Evolutionary conservation across 2,113 vertebrate species (phyloP), one percentile per base, ranked within the genome.

Genomic region (Thunnus thynnus): DNA sequence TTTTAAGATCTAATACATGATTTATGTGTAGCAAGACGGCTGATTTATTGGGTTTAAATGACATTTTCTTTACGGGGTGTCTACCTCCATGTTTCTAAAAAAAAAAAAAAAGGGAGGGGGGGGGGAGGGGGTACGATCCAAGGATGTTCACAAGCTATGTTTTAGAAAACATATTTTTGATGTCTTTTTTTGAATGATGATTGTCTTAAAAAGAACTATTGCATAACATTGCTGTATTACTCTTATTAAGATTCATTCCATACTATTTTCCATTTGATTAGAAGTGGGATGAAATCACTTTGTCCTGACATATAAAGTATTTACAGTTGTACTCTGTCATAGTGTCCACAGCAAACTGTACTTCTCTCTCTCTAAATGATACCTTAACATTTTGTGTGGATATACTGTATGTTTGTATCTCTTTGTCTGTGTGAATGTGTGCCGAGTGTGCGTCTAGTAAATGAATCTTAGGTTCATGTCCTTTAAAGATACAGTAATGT

Each of bases 141-240:
- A 81, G 36, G 83, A 84, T 65, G 74, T 85, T 74, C 78, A 89
- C 81, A 81, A 70, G 81, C 80, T 89, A 72, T 78, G 70, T 88
- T 84, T 86, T 82, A 77, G 74, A 90, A 88, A 87, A 79, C 82
- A 90, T 88, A 92, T 93, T 93, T 93, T 93, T 88, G 72, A 91
- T 91, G 90, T 91, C 79, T 92, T 86, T 87, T 91, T 89, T 88
- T 67, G 56, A 76, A 86, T 68, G 36, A 78, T 60, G 83, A 89
- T 88, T 81, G 86, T 89, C 74, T 88, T 84, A 80, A 68, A 84
- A 78, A 72, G 36, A 89, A 88, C 69, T 80, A 50, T 85, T 46
- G 87, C 76, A 76, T 83, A 47, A 85, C 72, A 88, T 92, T 85
- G 76, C 75, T 90, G 68, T 89, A 74, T 80, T 82, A 20, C 46